Base-by-base conservation (phyloP, 1,140 invertebrate genomes). In the Paralvinella palmiformis region DNA sequence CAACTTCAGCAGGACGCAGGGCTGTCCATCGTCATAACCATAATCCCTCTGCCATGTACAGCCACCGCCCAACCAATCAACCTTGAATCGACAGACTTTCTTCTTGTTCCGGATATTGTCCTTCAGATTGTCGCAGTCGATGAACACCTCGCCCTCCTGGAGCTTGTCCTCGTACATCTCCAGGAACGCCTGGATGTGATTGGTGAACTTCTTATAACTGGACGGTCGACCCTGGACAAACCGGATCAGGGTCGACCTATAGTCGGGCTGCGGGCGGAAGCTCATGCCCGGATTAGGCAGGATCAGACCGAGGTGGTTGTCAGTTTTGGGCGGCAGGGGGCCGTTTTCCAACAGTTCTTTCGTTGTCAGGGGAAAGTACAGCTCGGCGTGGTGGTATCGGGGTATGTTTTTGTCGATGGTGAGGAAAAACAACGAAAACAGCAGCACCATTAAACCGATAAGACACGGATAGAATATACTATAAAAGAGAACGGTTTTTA, bases 221-320 rank as follows among this genome's bases (percentile, higher is more conserved):
- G 70, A 64, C 2, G 69, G 61, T 27, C 71, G 52, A 5, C 71
- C 71, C 32, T 71, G 68, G 20, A 68, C 88, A 84, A 94, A 95
- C 88, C 92, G 92, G 76, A 98, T 92, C 61, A 97, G 85, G 53
- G 94, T 95, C 76, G 91, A 94, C 77, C 94, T 92, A 71, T 94
- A 88, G 81, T 94, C 92, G 37, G 94, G 93, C 86, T 92, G 91
- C 59, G 94, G 94, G 73, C 93, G 84, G 83, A 96, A 97, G 68
- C 93, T 93, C 73, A 96, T 85, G 37, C 75, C 75, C 77, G 69
- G n/a, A n/a, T n/a, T n/a, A n/a, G n/a, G n/a, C n/a, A n/a, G n/a
- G n/a, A n/a, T n/a, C n/a, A n/a, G n/a, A n/a, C n/a, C n/a, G n/a
- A n/a, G n/a, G n/a, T n/a, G n/a, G n/a, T n/a, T n/a, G n/a, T n/a